Base-by-base conservation (phyloP, 2,888 invertebrate species). In the Apotomis betuletana region DNA sequence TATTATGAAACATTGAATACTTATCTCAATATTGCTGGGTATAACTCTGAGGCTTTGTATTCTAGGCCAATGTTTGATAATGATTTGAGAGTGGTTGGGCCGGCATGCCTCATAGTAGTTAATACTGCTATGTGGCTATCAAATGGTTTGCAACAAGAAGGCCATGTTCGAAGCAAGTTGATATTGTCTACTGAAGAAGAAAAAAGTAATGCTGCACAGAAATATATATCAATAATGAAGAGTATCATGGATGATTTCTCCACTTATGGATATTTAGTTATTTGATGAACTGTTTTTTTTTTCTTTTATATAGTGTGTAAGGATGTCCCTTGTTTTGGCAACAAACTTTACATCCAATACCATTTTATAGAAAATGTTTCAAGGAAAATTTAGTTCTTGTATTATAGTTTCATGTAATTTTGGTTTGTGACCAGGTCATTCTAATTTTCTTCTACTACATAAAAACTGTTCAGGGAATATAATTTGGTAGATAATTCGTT, bases 61-160 rank as follows among this genome's bases (percentile, higher is more conserved):
- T 79, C 84, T 1, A 83, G 79, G 54, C 71, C 80, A 73, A 80
- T 82, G 75, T 87, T 93, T 75, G 78, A 87, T 2, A 64, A 80
- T 41, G 92, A 92, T 79, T 77, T 92, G 62, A 85, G 80, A 74
- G 72, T 80, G 3, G 89, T 92, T 9, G 85, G 84, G 3, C 90
- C 90, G 12, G 86, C 90, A 9, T 89, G 89, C 75, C 79, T 91
- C 8, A 90, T 91, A 68, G 82, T 88, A 27, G 91, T 89, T 0
- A 92, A 92, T 74, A 91, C 90, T 54, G 90, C 92, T 0, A 64
- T 91, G 10, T 92, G 92, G 92, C 77, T 92, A 0, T 83, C 83
- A 1, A 86, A 83, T 75, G 92, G 92, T 0, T 76, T 92, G 52
- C 92, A 92, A 75, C 81, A 89, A 77, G 92, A 90, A 70, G 93